A percentile compares a stretch with the other conserved stretches of the same genome.
These are phyloP conservation scores for Chloebia gouldiae DNA, from an alignment of 2,113 vertebrate genomes.

Conservation along the genomic window DNA sequence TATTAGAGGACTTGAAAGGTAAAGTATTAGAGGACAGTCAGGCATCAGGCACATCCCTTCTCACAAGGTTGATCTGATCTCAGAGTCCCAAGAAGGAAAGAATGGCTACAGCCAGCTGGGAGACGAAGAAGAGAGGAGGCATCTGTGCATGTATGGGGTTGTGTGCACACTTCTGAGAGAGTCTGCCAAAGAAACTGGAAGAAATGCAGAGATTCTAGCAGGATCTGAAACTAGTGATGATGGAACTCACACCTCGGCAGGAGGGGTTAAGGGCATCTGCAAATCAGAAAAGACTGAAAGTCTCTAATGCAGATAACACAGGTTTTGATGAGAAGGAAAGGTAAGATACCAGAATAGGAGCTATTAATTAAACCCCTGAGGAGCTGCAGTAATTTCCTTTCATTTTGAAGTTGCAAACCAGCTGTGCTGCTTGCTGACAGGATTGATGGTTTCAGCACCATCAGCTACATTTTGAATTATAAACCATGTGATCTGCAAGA, in stretches of 20 bases:
- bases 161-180: neutral
- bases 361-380: constrained; percentile 31
- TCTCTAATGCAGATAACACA: neutral
- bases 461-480: neutral
- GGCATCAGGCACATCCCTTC: neutral
- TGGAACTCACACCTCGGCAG: neutral
- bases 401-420: constrained; percentile 26
- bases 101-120: neutral
- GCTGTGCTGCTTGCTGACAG: neutral
- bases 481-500: neutral
- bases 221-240: neutral
- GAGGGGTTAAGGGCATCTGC: neutral
- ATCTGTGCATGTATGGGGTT: fast-evolving
- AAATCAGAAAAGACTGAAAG: neutral
- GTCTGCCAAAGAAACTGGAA: neutral
- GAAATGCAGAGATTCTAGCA: neutral
- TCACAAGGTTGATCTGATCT: neutral
- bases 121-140: neutral
- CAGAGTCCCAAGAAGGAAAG: neutral
- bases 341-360: neutral
- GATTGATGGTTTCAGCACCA: neutral
- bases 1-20: neutral
- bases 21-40: neutral
- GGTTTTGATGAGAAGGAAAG: neutral
- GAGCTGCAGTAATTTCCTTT: constrained; percentile 41